Evolutionary conservation across 1,140 invertebrate genomes (phyloP), one percentile per base, ranked within the genome.

Genomic region (Drosophila arawakana): DNA sequence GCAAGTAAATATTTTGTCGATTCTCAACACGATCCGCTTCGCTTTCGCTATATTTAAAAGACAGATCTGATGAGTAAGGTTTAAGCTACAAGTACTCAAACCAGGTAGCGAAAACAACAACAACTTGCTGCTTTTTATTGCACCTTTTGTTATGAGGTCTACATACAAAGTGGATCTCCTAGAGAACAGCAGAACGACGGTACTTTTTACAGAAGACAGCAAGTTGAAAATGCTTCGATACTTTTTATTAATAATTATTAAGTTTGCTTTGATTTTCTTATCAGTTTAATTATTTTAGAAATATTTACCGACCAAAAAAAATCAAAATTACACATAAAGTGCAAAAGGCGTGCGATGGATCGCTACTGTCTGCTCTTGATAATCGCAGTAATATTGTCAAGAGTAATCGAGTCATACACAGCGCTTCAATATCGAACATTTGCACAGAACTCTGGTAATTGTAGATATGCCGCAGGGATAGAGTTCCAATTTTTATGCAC

Each of bases 11-110:
- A 65, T 1, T 10, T 49, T 66, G 47, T 3, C 39, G 25, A 88
- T 88, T 83, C 84, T 34, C 52, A 78, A 74, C 83, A 88, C 83
- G 84, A 89, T 80, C 52, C 54, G 66, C 79, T 69, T 60, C 75
- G 82, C 76, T 86, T 86, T 86, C 82, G 82, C 75, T 76, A 69
- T 71, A 71, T 81, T 73, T 67, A 70, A 75, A 66, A 55, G 66
- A 66, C 63, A 69, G 63, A 66, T 49, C 55, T 47, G 70, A 34
- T 55, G 41, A 34, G 13, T 15, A 18, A n/a, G n/a, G 34, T 9
- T 52, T 10, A 10, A 34, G 66, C 34, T 34, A 43, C 61, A 34
- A 11, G 2, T 30, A 54, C 47, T 13, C 10, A 15, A 30, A 15
- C 50, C 25, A 34, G 44, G 15, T 5, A 34, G 35, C 41, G 30